Base-by-base conservation (phyloP, 92 coral and sea anemone genomes). In the Chrysogorgia sp. region DNA sequence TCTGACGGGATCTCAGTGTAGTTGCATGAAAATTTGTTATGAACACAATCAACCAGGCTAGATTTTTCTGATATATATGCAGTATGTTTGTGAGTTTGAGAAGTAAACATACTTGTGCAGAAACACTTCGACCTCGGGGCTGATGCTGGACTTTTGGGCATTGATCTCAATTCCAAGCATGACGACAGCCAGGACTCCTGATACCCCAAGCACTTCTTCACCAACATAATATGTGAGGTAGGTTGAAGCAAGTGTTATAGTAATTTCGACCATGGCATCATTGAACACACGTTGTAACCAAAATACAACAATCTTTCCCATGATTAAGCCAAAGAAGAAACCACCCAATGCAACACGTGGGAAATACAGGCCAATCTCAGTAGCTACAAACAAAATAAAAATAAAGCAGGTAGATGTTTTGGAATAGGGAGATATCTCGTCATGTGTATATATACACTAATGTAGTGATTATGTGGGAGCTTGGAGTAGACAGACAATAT, bases 251-350 rank as follows among this genome's bases (percentile, higher is more conserved):
- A 94, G 86, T 0, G 98, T 94, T 50, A 94, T 94, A 75, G 96
- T 94, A 48, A 94, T 94, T 74, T 94, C 98, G 1, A 94, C 98
- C 85, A 94, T 63, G 71, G 98, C 98, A 71, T 94, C 98, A 61
- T 94, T 94, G 50, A 94, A 94, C 67, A 94, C 98, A 35, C 89
- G 98, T 71, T 94, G 98, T 15, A 94, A 90, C 98, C 98, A 94
- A 63, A 94, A 94, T n/a, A 94, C 98, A 4, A 96, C 92, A 22
- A 94, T 90, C 82, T 92, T 89, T 50, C 98, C 98, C n/a, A 85
- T 89, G 17, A 91, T 87, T 26, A 94, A 90, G 53, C 98, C 98
- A 66, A 94, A 94, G 32, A 94, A 86, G 80, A 90, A 94, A 24
- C 98, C 98, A 59, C 98, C 98, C 9, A 94, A 76, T 0, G 98